Evolutionary conservation across 1,140 invertebrate genomes (phyloP).

Genomic region (Matsumurasca onukii): DNA sequence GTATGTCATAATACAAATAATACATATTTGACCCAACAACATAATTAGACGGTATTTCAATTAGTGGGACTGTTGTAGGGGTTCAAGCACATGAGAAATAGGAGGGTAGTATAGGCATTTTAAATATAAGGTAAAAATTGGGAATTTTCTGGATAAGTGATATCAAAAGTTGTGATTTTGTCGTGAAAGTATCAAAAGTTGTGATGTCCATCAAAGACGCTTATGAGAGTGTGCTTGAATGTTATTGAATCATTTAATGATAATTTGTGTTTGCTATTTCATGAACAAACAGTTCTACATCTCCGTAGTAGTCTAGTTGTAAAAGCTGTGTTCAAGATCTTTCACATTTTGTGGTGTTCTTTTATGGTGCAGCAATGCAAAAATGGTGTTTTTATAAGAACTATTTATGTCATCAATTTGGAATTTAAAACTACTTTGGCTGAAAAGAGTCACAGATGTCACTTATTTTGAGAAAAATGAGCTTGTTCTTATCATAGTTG

Average conservation of each 20-base stretch:
- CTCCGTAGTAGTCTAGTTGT: too few relatives aligned
- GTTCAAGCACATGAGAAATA: not conserved
- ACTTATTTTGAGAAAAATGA: not conserved
- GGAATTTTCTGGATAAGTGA: too few relatives aligned
- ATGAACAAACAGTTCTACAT: too few relatives aligned
- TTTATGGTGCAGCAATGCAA: not conserved
- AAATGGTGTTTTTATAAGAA: not conserved
- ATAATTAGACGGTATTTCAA: not conserved
- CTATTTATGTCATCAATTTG: not conserved
- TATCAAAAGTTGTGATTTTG: too few relatives aligned
- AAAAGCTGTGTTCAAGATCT: too few relatives aligned
- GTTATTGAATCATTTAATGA: too few relatives aligned
- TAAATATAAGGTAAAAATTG: too few relatives aligned
- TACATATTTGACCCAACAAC: not conserved
- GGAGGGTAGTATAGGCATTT: not conserved
- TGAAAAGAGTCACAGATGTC: too few relatives aligned
- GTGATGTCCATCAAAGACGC: too few relatives aligned
- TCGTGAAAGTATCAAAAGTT: too few relatives aligned
- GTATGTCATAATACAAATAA: not conserved
- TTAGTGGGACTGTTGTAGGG: not conserved
- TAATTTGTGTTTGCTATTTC: too few relatives aligned
- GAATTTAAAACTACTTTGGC: not conserved
- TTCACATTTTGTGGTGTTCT: not conserved
- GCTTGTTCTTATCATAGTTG: conserved; percentile 48
- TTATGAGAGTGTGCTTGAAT: too few relatives aligned